Evolutionary conservation across 2,113 vertebrate genomes (phyloP).

Genomic region (Hypomesus transpacificus): DNA sequence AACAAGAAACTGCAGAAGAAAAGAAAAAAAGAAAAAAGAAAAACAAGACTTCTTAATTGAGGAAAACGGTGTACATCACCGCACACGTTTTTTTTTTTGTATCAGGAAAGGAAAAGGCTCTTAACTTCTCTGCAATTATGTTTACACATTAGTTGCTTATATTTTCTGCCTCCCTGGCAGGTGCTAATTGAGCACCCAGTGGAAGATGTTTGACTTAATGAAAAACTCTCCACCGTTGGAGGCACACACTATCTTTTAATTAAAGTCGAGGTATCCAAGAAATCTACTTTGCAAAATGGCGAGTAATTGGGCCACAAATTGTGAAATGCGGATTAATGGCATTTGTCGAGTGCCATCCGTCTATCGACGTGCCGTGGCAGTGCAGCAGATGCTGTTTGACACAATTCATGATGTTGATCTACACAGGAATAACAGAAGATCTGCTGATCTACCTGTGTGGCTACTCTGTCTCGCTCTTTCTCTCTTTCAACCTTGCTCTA

Average conservation of each 20-base stretch:
- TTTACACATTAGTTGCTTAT: conserved; percentile 38
- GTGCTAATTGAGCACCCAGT: conserved; percentile 60
- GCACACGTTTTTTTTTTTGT: conserved; percentile 28
- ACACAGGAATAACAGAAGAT: neutral
- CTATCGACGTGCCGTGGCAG: conserved; percentile 25
- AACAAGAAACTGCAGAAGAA: conserved; percentile 33
- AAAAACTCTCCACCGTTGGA: conserved; percentile 37
- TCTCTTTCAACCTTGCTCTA: neutral
- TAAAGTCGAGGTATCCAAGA: conserved; percentile 52
- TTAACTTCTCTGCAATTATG: conserved; percentile 28
- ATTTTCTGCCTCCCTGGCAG: conserved; percentile 41
- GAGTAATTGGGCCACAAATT: conserved; percentile 45
- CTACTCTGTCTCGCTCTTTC: neutral
- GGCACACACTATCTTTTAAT: conserved; percentile 54
- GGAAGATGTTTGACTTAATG: conserved; percentile 51
- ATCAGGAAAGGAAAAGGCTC: conserved; percentile 17
- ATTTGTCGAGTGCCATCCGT: conserved; percentile 25
- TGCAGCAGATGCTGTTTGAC: conserved; percentile 43
- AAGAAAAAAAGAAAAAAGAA: conserved; percentile 15
- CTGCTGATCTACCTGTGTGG: neutral
- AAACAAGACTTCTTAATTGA: conserved; percentile 41
- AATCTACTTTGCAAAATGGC: conserved; percentile 42
- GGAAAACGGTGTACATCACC: conserved; percentile 34
- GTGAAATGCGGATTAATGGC: conserved; percentile 44
- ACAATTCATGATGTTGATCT: conserved; percentile 4